Percentiles rank a stretch among this genome's conserved stretches.
Conservation (phyloP, 1,140 invertebrate genomes). For the Halyomorpha halys region DNA sequence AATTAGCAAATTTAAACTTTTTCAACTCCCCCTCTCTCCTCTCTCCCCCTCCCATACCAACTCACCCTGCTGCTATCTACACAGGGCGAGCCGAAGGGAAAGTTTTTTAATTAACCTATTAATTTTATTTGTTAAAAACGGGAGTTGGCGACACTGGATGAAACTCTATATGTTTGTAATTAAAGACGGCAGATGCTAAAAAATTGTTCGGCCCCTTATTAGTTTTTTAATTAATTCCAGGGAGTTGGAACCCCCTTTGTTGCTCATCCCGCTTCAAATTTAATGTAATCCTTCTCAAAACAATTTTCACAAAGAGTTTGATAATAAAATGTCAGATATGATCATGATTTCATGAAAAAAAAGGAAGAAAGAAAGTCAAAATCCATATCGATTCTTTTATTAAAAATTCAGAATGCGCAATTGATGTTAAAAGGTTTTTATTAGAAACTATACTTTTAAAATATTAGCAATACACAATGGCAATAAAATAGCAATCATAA, state of each 20-base stretch:
- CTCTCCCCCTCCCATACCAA: background rate
- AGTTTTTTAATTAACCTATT: slow-evolving; percentile 24
- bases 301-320: background rate
- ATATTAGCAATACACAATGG: no score
- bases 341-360: no score
- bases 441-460: no score
- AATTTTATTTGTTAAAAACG: slow-evolving; percentile 21
- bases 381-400: no score
- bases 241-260: background rate
- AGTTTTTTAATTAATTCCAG: slow-evolving; percentile 23
- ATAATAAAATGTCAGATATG: background rate
- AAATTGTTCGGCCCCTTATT: slow-evolving; percentile 20
- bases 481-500: no score
- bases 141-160: slow-evolving; percentile 14
- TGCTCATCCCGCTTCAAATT: slow-evolving; percentile 4
- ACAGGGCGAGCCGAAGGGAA: slow-evolving; percentile 5
- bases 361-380: no score
- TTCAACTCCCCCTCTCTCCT: background rate
- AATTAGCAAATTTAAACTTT: slow-evolving; percentile 20
- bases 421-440: no score
- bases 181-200: slow-evolving; percentile 14
- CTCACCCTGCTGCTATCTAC: background rate
- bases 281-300: slow-evolving; percentile 10
- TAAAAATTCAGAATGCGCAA: no score
- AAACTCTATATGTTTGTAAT: slow-evolving; percentile 24